phyloP scores from a whole-genome alignment of 2,888 invertebrate species.

The Tetanocera ferruginea region DNA sequence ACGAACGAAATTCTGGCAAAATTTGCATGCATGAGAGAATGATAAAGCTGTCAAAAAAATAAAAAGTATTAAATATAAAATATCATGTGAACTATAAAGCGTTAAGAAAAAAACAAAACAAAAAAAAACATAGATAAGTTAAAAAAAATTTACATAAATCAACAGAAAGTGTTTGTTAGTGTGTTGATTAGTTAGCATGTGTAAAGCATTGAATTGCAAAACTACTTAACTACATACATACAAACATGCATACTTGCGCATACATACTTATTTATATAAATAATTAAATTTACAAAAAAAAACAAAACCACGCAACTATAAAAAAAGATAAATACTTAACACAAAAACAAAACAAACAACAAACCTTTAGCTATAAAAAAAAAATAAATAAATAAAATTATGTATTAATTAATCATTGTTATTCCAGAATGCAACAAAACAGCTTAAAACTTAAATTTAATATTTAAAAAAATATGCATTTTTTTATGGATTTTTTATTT shows the following conservation, averaged over 20 bases:
- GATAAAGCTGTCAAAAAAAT: conserved; percentile 30
- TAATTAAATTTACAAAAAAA: conserved; percentile 44
- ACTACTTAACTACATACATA: conserved; percentile 4
- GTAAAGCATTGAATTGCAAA: conserved; percentile 7
- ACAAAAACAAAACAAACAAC: background rate
- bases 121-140: conserved; percentile 47
- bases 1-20: conserved; percentile 8
- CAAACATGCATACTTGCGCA: conserved; percentile 8
- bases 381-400: conserved; percentile 37
- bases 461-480: conserved; percentile 53
- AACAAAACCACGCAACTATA: conserved; percentile 34
- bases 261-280: conserved; percentile 43
- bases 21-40: conserved; percentile 19
- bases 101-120: conserved; percentile 24
- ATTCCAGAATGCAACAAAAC: conserved; percentile 32
- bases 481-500: conserved; percentile 14
- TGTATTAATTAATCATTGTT: conserved; percentile 45
- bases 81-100: background rate
- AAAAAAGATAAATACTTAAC: conserved; percentile 25
- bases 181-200: background rate
- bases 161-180: background rate
- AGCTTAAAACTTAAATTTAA: conserved; percentile 47
- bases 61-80: background rate
- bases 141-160: conserved; percentile 45
- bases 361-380: background rate